phyloP scores from a whole-genome alignment of 2,888 invertebrate species.

The Carcina quercana region DNA sequence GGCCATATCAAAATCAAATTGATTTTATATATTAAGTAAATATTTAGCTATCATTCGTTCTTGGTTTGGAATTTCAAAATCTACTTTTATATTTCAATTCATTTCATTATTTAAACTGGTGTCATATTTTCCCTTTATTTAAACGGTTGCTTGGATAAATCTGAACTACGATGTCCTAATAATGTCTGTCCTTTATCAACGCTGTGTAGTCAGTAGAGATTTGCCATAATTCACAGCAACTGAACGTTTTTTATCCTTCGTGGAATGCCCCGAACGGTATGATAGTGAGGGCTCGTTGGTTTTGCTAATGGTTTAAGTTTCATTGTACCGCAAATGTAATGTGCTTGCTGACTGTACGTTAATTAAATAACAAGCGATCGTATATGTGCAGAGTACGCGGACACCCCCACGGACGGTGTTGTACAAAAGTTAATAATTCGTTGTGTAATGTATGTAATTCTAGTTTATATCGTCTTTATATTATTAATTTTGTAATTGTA shows the following conservation, averaged over 20 bases:
- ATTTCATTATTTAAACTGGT: too few relatives aligned
- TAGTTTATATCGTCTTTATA: slow-evolving; percentile 70
- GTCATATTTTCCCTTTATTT: too few relatives aligned
- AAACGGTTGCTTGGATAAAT: too few relatives aligned
- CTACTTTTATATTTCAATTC: too few relatives aligned
- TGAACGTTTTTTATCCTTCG: not conserved
- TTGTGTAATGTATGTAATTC: slow-evolving; percentile 71
- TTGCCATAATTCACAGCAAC: slow-evolving; percentile 13
- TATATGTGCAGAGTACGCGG: slow-evolving; percentile 36
- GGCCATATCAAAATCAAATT: slow-evolving; percentile 70
- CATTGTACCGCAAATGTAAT: slow-evolving; percentile 63
- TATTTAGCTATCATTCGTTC: slow-evolving; percentile 25
- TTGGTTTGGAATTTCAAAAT: too few relatives aligned
- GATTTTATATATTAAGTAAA: slow-evolving; percentile 56
- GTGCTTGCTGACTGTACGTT: slow-evolving; percentile 50
- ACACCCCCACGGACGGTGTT: slow-evolving; percentile 49
- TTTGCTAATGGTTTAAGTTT: slow-evolving; percentile 37
- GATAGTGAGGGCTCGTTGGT: slow-evolving; percentile 27
- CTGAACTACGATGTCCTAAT: too few relatives aligned
- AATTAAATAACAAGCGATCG: slow-evolving; percentile 41
- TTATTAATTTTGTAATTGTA: slow-evolving; percentile 71
- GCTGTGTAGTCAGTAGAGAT: slow-evolving; percentile 7
- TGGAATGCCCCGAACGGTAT: not conserved
- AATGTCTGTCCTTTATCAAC: too few relatives aligned
- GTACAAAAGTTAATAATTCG: slow-evolving; percentile 68